A percentile compares a stretch with the other conserved stretches of the same genome.
Conservation (phyloP, 2,113 vertebrate species). For the Notarius quadriscutis region DNA sequence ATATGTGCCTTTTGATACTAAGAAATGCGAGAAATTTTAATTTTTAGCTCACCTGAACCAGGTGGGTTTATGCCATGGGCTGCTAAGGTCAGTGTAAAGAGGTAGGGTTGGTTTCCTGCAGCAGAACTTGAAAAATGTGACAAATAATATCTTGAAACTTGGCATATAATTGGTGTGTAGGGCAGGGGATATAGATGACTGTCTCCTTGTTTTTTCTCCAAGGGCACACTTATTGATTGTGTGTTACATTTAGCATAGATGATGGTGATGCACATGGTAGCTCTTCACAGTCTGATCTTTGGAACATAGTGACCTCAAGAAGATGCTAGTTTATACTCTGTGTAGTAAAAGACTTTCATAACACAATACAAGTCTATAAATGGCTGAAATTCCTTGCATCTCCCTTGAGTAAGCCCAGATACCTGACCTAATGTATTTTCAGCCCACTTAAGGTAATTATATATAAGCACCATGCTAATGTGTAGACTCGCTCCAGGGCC, state of each 20-base stretch:
- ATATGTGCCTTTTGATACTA: no score
- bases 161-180: no score
- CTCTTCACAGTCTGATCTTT: neutral
- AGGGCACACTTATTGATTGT: neutral
- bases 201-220: neutral
- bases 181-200: no score
- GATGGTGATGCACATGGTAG: neutral
- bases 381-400: slow-evolving; percentile 2
- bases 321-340: neutral
- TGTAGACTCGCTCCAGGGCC: slow-evolving; percentile 31
- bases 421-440: slow-evolving; percentile 45
- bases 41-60: no score
- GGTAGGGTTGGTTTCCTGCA: no score
- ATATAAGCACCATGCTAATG: slow-evolving; percentile 45
- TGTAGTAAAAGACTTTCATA: neutral
- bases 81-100: no score
- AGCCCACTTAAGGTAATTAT: slow-evolving; percentile 48
- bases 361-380: neutral
- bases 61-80: no score
- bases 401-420: slow-evolving; percentile 39
- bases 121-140: no score
- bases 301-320: neutral
- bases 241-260: slow-evolving; percentile 4
- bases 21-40: no score
- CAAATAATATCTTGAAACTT: no score